These are phyloP conservation scores for Philhelius pedissequus DNA, from an alignment of 2,888 invertebrate genomes.

Conservation along the genomic window DNA sequence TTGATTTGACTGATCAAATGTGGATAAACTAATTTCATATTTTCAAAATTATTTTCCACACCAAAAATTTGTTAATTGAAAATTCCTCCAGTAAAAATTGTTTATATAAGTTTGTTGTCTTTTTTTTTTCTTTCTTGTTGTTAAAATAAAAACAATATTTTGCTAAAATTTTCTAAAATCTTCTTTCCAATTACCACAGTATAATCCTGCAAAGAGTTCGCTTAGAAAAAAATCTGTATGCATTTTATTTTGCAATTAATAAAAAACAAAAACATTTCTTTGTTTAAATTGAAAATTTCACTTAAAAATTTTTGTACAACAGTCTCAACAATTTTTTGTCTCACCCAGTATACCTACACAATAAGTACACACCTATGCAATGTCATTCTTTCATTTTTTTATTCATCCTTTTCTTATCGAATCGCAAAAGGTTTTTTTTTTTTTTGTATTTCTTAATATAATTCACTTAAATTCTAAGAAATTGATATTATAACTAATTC, in stretches of 20 bases:
- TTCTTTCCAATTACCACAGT: background rate
- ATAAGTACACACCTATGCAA: conserved; percentile 49
- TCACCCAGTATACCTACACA: conserved; percentile 58
- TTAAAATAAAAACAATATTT: background rate
- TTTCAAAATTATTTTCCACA: background rate
- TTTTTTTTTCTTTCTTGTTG: background rate
- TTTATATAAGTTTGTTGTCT: background rate
- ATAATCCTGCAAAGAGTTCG: background rate
- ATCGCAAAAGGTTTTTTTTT: background rate
- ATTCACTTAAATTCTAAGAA: background rate
- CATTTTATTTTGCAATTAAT: conserved; percentile 10
- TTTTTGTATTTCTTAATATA: background rate
- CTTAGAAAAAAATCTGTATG: conserved; percentile 4
- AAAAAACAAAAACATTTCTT: conserved; percentile 5
- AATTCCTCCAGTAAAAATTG: conserved; percentile 16
- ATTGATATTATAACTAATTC: background rate
- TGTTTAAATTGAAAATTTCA: conserved; percentile 18
- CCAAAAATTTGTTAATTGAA: background rate
- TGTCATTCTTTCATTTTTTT: conserved; percentile 3
- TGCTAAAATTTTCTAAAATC: background rate
- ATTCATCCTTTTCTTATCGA: background rate
- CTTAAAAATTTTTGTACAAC: conserved; percentile 54
- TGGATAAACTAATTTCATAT: background rate
- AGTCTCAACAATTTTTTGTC: conserved; percentile 52
- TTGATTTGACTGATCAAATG: background rate